Conservation (phyloP, 1,140 invertebrate genomes). For the Apis dorsata region DNA sequence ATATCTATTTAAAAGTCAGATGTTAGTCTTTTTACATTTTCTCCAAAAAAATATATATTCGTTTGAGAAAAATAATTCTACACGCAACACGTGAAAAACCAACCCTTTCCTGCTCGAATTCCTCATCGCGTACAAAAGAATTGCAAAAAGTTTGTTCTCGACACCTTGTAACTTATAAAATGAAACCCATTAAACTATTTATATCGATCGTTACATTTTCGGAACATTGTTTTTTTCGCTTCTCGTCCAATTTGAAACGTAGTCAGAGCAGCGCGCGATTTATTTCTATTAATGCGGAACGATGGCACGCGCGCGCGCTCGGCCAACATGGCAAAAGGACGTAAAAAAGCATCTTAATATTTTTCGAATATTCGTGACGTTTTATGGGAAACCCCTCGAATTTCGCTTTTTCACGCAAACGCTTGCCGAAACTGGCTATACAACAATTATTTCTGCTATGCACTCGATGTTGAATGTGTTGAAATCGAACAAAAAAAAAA, state of each 20-base stretch:
- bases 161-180: conserved; percentile 18
- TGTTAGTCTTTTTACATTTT: too few relatives aligned
- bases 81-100: too few relatives aligned
- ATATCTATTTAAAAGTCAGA: too few relatives aligned
- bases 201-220: conserved; percentile 29
- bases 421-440: conserved; percentile 47
- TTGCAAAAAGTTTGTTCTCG: background rate
- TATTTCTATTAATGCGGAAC: conserved; percentile 42
- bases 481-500: conserved; percentile 26
- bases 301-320: background rate
- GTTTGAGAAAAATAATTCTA: too few relatives aligned
- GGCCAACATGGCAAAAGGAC: conserved; percentile 3
- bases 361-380: conserved; percentile 47
- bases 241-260: background rate
- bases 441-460: conserved; percentile 48
- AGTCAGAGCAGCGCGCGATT: conserved; percentile 25
- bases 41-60: too few relatives aligned
- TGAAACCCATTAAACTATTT: conserved; percentile 28
- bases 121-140: too few relatives aligned
- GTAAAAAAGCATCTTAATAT: conserved; percentile 50
- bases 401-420: conserved; percentile 46
- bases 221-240: conserved; percentile 27
- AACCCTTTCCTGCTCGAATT: background rate
- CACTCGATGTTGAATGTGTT: conserved; percentile 40
- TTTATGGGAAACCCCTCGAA: conserved; percentile 47